Evolutionary conservation across 2,888 invertebrate genomes (phyloP), one percentile per base, ranked within the genome.

Genomic region (Scelioninae gen. 2): DNA sequence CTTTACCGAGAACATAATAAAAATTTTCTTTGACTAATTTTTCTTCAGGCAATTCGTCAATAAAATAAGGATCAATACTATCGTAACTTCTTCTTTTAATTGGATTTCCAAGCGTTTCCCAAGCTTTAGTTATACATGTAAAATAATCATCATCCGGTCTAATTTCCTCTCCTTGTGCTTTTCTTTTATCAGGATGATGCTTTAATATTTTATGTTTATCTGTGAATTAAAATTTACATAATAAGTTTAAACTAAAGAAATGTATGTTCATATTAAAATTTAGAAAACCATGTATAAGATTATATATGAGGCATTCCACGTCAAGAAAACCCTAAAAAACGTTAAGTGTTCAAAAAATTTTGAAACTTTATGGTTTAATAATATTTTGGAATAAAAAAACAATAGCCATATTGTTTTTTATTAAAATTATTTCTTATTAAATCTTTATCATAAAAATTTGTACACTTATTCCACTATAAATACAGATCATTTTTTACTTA

Each of bases 171-270:
- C 96, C 96, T 82, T 92, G 90, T 2, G 93, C 94, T 89, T 95
- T 94, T 80, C 98, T 91, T 87, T 99, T 99, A 86, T 99, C 99
- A 0, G 99, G 99, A 88, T 99, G 99, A 86, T 99, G 98, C 81
- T 92, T 93, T 57, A 99, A 88, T 48, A 97, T 96, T 87, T 94
- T 94, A 83, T 91, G 92, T 75, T 92, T 89, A 80, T 92, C 92
- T 91, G 81, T 5, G 61, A 75, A 45, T 25, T 31, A 33, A 45
- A 48, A n/a, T n/a, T n/a, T n/a, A n/a, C n/a, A n/a, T n/a, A n/a
- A n/a, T n/a, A n/a, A n/a, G n/a, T n/a, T n/a, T n/a, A n/a, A n/a
- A n/a, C 5, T 35, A 52, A 50, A 25, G 1, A 33, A 31, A n/a
- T n/a, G n/a, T n/a, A n/a, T n/a, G n/a, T n/a, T n/a, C n/a, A n/a